Base-by-base conservation (phyloP, 1,140 invertebrate genomes). In the Drosophila punjabiensis region DNA sequence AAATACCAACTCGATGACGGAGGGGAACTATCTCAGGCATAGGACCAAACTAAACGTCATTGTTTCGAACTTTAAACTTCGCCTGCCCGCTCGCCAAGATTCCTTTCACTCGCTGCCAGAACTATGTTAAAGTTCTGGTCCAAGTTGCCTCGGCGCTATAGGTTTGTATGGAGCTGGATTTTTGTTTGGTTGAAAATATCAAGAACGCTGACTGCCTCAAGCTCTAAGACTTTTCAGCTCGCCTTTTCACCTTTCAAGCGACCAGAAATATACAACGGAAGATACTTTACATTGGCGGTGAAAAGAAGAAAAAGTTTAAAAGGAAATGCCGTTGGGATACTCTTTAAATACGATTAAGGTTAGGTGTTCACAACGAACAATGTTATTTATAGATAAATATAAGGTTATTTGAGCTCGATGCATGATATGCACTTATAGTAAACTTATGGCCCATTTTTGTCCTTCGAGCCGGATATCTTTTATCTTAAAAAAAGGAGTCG, bases 1-100 rank as follows among this genome's bases (percentile, higher is more conserved):
- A 56, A 37, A 67, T 58, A 33, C 20, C 59, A 28, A 32, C 28
- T 52, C 45, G 18, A 58, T 45, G 71, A 16, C 35, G 24, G 13
- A 61, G 48, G 53, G 24, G 18, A 63, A 69, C 43, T 66, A 81
- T 67, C 73, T 59, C 32, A 39, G 53, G 45, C 62, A 74, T 53
- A 61, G 52, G 47, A 10, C 48, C 50, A 59, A 45, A 59, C 70
- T 45, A 53, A 53, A 53, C 45, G 58, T 64, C 70, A 80, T 66
- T 87, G 56, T 80, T 77, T 64, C 50, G 50, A 77, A 80, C 80
- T 83, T 78, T 81, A 81, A 83, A 87, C 75, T 79, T 76, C 16
- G 61, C 48, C 41, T 20, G 39, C 24, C 37, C 37, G 37, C 59
- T 47, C 35, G n/a, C 55, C 53, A 71, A 66, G 48, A 50, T 66